Evolutionary conservation across 2,797 vertebrate species (phyloP).

Genomic region (Pangasius krempfi): DNA sequence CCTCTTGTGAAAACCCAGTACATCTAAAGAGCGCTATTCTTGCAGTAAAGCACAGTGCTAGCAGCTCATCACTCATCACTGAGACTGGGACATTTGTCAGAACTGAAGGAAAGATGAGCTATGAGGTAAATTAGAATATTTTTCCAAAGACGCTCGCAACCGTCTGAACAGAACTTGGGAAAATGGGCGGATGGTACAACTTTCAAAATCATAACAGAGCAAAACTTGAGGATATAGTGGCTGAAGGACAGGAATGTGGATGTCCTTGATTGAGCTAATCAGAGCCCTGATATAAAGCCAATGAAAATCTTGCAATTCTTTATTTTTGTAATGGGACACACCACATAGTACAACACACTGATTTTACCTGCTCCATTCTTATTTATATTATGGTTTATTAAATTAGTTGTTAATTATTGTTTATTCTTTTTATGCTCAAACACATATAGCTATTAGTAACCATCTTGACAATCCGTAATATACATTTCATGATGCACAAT

Average conservation of each 20-base stretch:
- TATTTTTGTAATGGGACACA: background rate
- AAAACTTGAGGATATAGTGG: background rate
- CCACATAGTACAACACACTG: background rate
- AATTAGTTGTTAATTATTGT: background rate
- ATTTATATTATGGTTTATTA: background rate
- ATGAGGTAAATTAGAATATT: slow-evolving; percentile 5
- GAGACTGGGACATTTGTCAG: background rate
- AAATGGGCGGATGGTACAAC: background rate
- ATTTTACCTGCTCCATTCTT: background rate
- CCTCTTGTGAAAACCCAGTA: background rate
- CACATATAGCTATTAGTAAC: background rate
- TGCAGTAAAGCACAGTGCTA: background rate
- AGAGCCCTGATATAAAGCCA: background rate
- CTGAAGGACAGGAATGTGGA: background rate
- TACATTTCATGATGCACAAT: too few species aligned
- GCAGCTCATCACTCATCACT: background rate
- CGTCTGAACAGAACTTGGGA: background rate
- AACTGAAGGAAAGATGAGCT: background rate
- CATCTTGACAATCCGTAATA: background rate
- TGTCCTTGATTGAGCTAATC: background rate
- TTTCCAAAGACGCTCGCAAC: background rate
- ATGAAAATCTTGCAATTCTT: background rate
- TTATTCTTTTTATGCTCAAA: background rate
- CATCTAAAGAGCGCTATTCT: background rate
- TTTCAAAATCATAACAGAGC: background rate